Conservation (phyloP, 2,113 vertebrate species). For the Bagarius yarrelli region DNA sequence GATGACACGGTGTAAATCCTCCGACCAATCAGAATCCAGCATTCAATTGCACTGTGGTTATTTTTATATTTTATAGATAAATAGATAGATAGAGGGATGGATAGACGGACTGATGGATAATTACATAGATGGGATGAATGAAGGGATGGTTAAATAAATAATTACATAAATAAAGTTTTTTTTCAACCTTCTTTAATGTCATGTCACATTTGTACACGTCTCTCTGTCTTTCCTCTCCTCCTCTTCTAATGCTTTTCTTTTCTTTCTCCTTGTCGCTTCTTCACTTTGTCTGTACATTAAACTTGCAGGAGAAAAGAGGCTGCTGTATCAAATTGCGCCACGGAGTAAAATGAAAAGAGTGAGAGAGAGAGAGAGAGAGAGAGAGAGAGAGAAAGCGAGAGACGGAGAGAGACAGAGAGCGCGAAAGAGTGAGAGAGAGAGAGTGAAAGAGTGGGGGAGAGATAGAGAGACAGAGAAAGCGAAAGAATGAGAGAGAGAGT, state of each 20-base stretch:
- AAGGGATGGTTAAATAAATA: too few species aligned
- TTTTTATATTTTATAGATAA: too few species aligned
- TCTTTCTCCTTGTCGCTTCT: background rate
- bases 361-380: too few species aligned
- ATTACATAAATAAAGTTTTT: background rate
- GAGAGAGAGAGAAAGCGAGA: background rate
- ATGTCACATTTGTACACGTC: background rate
- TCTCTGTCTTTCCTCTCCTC: background rate
- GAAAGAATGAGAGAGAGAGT: constrained; percentile 20
- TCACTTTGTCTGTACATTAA: constrained; percentile 62
- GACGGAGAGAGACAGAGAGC: constrained; percentile 4
- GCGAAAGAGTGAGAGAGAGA: background rate
- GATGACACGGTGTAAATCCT: constrained; percentile 13
- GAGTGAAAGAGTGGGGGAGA: background rate
- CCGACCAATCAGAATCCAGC: background rate
- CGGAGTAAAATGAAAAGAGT: constrained; percentile 61
- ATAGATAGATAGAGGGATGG: too few species aligned
- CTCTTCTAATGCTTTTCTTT: constrained; percentile 8
- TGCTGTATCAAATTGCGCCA: constrained; percentile 66
- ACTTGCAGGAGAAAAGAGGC: constrained; percentile 67
- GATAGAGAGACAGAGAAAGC: background rate
- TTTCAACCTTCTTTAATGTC: too few species aligned
- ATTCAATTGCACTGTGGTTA: background rate
- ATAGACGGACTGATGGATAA: too few species aligned
- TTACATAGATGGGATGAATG: too few species aligned